phyloP scores from a whole-genome alignment of 2,797 vertebrate species.

The Xiphophorus birchmanni region DNA sequence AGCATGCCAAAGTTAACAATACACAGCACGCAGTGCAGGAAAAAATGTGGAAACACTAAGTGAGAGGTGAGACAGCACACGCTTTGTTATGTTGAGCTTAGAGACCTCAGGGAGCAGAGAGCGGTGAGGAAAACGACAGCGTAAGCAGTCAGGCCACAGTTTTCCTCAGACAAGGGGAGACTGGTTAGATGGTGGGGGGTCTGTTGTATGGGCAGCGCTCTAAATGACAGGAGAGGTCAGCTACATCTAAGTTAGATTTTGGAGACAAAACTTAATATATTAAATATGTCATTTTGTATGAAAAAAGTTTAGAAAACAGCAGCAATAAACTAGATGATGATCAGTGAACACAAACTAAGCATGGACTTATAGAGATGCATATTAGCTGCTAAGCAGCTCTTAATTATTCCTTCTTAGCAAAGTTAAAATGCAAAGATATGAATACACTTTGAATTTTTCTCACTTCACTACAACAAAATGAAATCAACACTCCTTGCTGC shows the following conservation, averaged over 20 bases:
- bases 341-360: not conserved
- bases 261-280: not conserved
- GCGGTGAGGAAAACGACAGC: slow-evolving; percentile 23
- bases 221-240: slow-evolving; percentile 40
- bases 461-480: not conserved
- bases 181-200: slow-evolving; percentile 60
- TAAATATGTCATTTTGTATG: not conserved
- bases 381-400: not conserved
- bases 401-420: not conserved
- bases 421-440: not conserved
- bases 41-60: slow-evolving; percentile 51
- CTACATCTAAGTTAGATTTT: not conserved
- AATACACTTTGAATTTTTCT: not conserved
- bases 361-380: not conserved
- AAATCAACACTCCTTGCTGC: not conserved
- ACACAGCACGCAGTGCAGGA: slow-evolving; percentile 52
- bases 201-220: slow-evolving; percentile 49
- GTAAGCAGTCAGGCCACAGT: slow-evolving; percentile 17
- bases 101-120: slow-evolving; percentile 44
- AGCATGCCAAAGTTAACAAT: slow-evolving; percentile 73
- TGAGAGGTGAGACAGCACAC: slow-evolving; percentile 61
- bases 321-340: not conserved
- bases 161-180: slow-evolving; percentile 49
- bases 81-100: slow-evolving; percentile 39
- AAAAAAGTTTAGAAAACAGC: not conserved